These are phyloP conservation scores for Diaprepes abbreviatus DNA, from an alignment of 2,888 invertebrate genomes.

Conservation along the genomic window DNA sequence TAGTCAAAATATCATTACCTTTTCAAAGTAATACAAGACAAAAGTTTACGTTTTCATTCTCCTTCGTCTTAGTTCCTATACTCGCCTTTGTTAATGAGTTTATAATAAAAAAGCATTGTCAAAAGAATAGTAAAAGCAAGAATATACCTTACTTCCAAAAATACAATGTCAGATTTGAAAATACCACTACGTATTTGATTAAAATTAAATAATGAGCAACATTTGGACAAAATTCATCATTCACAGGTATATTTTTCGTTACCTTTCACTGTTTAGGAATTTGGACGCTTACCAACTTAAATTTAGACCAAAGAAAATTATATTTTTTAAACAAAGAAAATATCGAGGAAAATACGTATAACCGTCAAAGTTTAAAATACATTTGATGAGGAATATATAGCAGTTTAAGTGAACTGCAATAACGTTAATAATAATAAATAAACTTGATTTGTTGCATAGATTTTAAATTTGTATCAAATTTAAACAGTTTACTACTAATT, in stretches of 20 bases:
- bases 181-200: not conserved
- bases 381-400: not conserved
- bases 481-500: too few species aligned
- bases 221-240: conserved; percentile 5
- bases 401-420: not conserved
- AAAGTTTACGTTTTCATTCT: too few species aligned
- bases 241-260: conserved; percentile 24
- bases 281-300: conserved; percentile 34
- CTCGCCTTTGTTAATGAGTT: too few species aligned
- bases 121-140: too few species aligned
- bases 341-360: not conserved
- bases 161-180: too few species aligned
- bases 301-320: conserved; percentile 37
- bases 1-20: too few species aligned
- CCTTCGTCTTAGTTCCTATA: too few species aligned
- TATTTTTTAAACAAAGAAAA: conserved; percentile 27
- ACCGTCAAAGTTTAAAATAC: not conserved
- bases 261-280: conserved; percentile 23
- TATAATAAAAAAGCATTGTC: too few species aligned
- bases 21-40: too few species aligned
- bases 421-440: too few species aligned
- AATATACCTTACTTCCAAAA: too few species aligned
- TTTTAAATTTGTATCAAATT: conserved; percentile 4
- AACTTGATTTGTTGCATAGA: not conserved
- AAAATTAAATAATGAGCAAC: conserved; percentile 7